Base-by-base conservation (phyloP, 2,888 invertebrate species). In the Leptinotarsa tumamoca region DNA sequence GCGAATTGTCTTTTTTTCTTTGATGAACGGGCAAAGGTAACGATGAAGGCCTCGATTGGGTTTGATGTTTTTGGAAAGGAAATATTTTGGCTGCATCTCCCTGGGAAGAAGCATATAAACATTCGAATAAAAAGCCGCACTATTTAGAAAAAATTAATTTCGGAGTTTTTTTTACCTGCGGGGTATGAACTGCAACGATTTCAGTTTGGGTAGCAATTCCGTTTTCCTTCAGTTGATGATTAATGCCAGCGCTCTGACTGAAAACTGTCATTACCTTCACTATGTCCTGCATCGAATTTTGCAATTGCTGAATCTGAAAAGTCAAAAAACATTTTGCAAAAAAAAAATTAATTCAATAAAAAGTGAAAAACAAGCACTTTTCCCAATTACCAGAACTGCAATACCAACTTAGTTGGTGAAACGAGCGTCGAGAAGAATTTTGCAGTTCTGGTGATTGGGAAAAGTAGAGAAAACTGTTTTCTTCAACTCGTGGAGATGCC, bases 251-350 rank as follows among this genome's bases (percentile, higher is more conserved):
- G 52, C 80, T 86, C 81, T 88, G 87, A 83, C 87, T 86, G 80
- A 91, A 90, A 79, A 90, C 87, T 4, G 92, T 91, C 87, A 95
- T 93, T 66, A 93, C 94, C 75, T 92, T 92, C 79, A 95, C 90
- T 80, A 95, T 93, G 84, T 95, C 94, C 79, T 93, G 92, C 93
- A 96, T 94, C 27, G 94, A 94, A 75, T 92, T 92, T 86, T 95
- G 95, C 49, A 95, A 87, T 84, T 95, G 94, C 84, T 94, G 94
- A 74, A 95, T 95, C 94, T 94, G 83, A 27, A 82, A 84, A 76
- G 75, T 43, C 43, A 43, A 43, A 43, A 66, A 43, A 43, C 43
- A 10, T 43, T 43, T 43, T 43, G 10, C 43, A 43, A 43, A 43
- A 43, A 10, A 43, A 43, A 43, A 13, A 3, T 43, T 43, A 3